phyloP scores from a whole-genome alignment of 1,140 invertebrate species.

The Linepithema humile region DNA sequence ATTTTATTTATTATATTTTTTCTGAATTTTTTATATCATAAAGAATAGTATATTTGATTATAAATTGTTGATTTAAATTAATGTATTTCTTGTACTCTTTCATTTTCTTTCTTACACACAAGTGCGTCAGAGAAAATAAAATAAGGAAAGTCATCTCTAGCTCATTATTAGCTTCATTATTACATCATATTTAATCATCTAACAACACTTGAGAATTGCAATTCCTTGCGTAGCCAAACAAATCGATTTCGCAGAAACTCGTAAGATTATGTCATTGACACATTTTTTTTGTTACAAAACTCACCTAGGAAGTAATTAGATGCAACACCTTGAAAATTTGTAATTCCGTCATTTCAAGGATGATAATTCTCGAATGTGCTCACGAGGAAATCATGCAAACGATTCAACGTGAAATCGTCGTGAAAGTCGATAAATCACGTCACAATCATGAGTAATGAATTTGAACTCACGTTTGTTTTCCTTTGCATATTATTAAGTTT shows the following conservation, averaged over 20 bases:
- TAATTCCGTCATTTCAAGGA: neutral
- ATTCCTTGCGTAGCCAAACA: neutral
- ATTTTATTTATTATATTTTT: too few relatives aligned
- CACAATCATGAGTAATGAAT: neutral
- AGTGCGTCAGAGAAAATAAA: neutral
- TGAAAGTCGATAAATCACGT: slow-evolving; percentile 1
- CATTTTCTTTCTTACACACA: neutral
- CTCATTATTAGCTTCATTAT: neutral
- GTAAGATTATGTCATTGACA: slow-evolving; percentile 20
- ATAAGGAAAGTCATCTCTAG: neutral
- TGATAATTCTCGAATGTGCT: neutral
- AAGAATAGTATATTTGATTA: neutral
- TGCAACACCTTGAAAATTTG: neutral
- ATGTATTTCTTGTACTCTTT: neutral
- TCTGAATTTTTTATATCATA: too few relatives aligned
- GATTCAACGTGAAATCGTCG: neutral
- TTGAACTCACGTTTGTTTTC: neutral
- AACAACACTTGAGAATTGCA: neutral
- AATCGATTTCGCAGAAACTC: neutral
- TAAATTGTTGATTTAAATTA: neutral
- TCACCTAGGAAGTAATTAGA: slow-evolving; percentile 5
- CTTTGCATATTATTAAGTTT: neutral
- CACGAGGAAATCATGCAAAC: neutral
- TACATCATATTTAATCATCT: neutral
- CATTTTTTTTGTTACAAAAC: neutral